These are phyloP conservation scores for Callyntrura guangdongensis DNA, from an alignment of 2,888 invertebrate species.

Conservation along the genomic window DNA sequence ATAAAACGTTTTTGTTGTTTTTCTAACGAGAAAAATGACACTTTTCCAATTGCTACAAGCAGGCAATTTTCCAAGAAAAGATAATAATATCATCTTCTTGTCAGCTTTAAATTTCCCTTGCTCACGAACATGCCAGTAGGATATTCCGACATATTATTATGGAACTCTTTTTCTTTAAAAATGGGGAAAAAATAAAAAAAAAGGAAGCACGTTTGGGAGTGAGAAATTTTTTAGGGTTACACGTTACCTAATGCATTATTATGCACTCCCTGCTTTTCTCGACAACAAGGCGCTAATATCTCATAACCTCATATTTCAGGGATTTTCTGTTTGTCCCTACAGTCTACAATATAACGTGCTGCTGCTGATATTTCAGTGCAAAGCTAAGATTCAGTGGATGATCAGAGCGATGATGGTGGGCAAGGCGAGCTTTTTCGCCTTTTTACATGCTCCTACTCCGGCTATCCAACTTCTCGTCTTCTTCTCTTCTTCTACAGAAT, in stretches of 20 bases:
- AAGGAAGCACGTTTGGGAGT: constrained; percentile 19
- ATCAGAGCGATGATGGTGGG: constrained; percentile 15
- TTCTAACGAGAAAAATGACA: constrained; percentile 35
- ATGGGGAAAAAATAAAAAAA: constrained; percentile 5
- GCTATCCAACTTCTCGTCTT: constrained; percentile 37
- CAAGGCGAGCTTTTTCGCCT: constrained; percentile 53
- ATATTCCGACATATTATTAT: too few species aligned
- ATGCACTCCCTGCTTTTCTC: background rate
- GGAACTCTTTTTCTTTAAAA: constrained; percentile 38
- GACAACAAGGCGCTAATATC: background rate
- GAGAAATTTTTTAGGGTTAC: constrained; percentile 38
- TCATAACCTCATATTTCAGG: constrained; percentile 60
- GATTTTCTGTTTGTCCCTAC: constrained; percentile 52
- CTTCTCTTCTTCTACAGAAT: background rate
- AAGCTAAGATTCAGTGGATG: background rate
- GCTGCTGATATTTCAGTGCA: constrained; percentile 19
- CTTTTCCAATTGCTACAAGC: constrained; percentile 30
- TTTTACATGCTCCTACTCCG: background rate
- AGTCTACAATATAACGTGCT: background rate
- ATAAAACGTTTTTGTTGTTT: background rate
- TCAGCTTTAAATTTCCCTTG: constrained; percentile 39
- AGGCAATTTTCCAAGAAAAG: constrained; percentile 49
- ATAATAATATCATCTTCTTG: constrained; percentile 51
- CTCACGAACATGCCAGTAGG: background rate
- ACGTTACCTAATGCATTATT: constrained; percentile 38